A percentile compares a stretch with the other conserved stretches of the same genome.
These are phyloP conservation scores for Clarias fuscus DNA, from an alignment of 2,797 vertebrate species.

Conservation along the genomic window DNA sequence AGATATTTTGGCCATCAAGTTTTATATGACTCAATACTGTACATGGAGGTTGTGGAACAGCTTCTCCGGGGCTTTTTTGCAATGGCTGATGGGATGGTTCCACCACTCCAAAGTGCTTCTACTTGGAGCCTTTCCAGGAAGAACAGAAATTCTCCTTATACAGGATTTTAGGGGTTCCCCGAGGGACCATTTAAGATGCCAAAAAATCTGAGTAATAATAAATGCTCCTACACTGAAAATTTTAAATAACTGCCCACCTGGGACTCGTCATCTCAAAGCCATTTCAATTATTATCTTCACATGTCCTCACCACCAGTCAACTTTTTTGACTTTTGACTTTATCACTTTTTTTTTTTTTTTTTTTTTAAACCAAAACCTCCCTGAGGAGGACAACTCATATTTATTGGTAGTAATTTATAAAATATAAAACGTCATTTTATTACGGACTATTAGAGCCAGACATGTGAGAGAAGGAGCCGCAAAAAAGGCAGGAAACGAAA, in stretches of 20 bases:
- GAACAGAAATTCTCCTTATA: background rate
- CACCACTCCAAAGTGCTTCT: background rate
- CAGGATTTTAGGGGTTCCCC: background rate
- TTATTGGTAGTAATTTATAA: background rate
- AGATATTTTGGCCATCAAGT: background rate
- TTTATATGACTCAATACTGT: background rate
- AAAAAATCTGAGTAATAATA: conserved; percentile 14
- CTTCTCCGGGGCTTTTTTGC: background rate
- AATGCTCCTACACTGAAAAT: background rate
- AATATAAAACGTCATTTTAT: background rate
- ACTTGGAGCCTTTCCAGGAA: background rate
- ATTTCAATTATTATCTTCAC: background rate
- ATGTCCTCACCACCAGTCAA: background rate
- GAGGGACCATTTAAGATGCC: background rate
- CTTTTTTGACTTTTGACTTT: background rate
- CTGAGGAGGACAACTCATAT: background rate
- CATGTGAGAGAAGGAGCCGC: background rate
- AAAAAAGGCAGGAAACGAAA: background rate
- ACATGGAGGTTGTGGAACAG: background rate
- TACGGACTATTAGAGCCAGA: background rate
- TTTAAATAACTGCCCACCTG: background rate
- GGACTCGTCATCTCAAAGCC: background rate
- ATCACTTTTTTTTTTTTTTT: background rate
- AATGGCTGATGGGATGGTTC: background rate
- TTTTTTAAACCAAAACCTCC: background rate